Evolutionary conservation across 2,888 invertebrate genomes (phyloP), one percentile per base, ranked within the genome.

Genomic region (Andrena minutula): DNA sequence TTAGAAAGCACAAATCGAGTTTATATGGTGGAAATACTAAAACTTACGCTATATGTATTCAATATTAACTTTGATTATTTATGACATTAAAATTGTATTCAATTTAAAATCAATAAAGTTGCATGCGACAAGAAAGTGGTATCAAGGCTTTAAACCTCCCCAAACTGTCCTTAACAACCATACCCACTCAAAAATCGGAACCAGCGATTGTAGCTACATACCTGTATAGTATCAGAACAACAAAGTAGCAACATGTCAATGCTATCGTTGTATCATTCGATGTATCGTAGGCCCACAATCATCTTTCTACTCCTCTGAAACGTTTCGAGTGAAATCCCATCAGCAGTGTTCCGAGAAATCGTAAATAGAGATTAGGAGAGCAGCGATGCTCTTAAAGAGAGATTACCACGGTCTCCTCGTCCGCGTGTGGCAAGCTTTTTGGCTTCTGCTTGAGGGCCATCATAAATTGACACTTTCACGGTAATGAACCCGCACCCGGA

Each of bases 391-490:
- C 75, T 85, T 84, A 84, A 82, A 80, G 78, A 74, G 66, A 77
- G 77, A 77, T 79, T 75, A 70, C 58, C 49, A 75, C 2, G 23
- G 56, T 41, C 51, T 26, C 16, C 47, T 64, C 70, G 72, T 66
- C 70, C 66, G 26, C 35, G 56, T 26, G n/a, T 47, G 56, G 63
- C 28, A 70, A 16, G 60, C 69, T 70, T 63, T 76, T 74, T 49
- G 72, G 66, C 69, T 41, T 49, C 26, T 72, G n/a, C 68, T 60
- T 23, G 35, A 60, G 60, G 72, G n/a, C 56, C 69, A 6, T 35
- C 79, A 81, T 89, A 89, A 89, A 89, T 87, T 87, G 72, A 47
- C 79, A 84, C 88, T 88, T 89, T 88, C 88, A 89, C 86, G 87
- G 83, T 88, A 87, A 87, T 80, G 84, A 87, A 86, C 83, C 82